Evolutionary conservation across 2,797 vertebrate genomes (phyloP).

Genomic region (Diglossa cyanea): DNA sequence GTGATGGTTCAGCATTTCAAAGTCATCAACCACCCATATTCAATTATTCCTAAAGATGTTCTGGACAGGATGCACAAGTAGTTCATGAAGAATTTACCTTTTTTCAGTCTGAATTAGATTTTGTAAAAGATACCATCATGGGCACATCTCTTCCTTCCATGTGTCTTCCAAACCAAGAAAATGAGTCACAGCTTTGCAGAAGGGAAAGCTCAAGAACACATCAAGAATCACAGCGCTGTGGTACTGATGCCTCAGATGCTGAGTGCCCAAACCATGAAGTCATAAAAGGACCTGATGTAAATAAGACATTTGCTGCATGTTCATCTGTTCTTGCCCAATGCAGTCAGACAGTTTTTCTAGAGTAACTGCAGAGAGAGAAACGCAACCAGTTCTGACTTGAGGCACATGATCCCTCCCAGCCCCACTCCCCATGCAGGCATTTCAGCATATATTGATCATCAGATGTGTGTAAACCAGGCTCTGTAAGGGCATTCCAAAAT

Average conservation of each 20-base stretch:
- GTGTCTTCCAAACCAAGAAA: background rate
- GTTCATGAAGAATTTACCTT: background rate
- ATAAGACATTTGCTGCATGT: background rate
- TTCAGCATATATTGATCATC: background rate
- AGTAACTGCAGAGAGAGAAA: background rate
- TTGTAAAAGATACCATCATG: background rate
- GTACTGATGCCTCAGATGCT: background rate
- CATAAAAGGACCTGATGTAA: background rate
- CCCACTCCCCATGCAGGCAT: background rate
- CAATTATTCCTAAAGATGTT: background rate
- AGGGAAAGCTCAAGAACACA: background rate
- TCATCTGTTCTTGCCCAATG: background rate
- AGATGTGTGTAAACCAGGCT: background rate
- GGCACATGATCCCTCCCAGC: background rate
- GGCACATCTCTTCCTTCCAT: background rate
- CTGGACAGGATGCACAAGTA: background rate
- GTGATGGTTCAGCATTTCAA: background rate
- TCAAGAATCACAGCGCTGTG: background rate
- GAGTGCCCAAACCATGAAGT: background rate
- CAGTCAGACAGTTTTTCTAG: background rate
- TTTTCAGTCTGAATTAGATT: background rate
- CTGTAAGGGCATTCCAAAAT: background rate
- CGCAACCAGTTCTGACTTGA: background rate
- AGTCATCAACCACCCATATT: background rate
- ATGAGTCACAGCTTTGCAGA: background rate